phyloP scores from a whole-genome alignment of 1,140 invertebrate genomes.

The Caenorhabditis remanei region DNA sequence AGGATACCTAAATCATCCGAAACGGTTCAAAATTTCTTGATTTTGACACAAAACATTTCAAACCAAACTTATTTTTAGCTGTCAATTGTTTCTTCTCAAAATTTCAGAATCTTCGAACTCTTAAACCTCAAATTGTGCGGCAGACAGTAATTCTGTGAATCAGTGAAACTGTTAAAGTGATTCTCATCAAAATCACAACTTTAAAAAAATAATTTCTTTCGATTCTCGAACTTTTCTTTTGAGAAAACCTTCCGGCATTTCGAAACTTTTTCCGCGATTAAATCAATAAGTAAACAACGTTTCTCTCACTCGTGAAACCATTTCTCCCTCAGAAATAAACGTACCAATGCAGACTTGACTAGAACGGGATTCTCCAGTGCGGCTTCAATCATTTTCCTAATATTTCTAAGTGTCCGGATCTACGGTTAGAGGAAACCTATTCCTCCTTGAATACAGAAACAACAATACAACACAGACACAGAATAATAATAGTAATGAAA shows the following conservation, averaged over 20 bases:
- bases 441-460: slow-evolving; percentile 20
- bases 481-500: slow-evolving; percentile 40
- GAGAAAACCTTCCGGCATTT: background rate
- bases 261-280: background rate
- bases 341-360: slow-evolving; percentile 31
- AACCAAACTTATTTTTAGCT: too few species aligned
- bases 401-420: background rate
- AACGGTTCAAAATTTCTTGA: too few species aligned
- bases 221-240: too few species aligned
- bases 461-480: slow-evolving; percentile 35
- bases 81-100: too few species aligned
- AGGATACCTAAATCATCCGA: too few species aligned
- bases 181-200: too few species aligned
- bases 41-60: too few species aligned
- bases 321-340: background rate
- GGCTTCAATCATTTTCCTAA: slow-evolving; percentile 13
- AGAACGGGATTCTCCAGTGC: slow-evolving; percentile 24
- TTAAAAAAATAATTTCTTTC: too few species aligned
- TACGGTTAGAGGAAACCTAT: background rate
- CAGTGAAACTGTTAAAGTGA: too few species aligned
- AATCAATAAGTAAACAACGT: slow-evolving; percentile 39
- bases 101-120: too few species aligned
- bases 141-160: too few species aligned
- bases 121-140: too few species aligned
- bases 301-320: background rate